Evolutionary conservation across 1,140 invertebrate genomes (phyloP), one percentile per base, ranked within the genome.

Genomic region (Hyphantria cunea): DNA sequence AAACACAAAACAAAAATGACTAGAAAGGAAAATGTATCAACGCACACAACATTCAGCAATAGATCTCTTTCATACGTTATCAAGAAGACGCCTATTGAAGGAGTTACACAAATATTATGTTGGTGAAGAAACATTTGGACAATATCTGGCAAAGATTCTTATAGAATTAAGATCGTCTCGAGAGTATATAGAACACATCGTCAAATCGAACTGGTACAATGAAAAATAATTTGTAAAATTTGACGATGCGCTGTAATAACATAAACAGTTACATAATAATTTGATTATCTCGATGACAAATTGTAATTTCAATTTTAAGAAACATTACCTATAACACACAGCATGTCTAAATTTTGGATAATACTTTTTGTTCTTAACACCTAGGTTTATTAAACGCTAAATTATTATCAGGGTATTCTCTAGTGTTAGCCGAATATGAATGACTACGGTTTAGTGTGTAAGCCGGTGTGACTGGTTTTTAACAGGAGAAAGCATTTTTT

Each of bases 321-420:
- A 84, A 86, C 66, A 80, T 82, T 72, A 64, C 45, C 67, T 69
- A 82, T 82, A 88, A 90, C 85, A 90, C 87, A 87, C 80, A 87
- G 84, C 81, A 79, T 86, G 74, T 76, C 83, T 90, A 87, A 83
- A 79, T 83, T 71, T 83, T 88, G 85, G 84, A 80, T 88, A 90
- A 90, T 89, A 89, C 86, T 88, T 89, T 80, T 86, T 86, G 78
- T 83, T 76, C 85, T n/a, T 88, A 86, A 89, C 39, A 80, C 32
- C 84, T 89, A 89, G 75, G 68, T 78, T 75, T 51, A 73, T 54
- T 77, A 78, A 84, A 87, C 76, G 67, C 81, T 86, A 86, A 80
- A 75, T 83, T 88, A 86, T 87, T 82, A 86, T 86, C 82, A 70
- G 79, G 65, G 75, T 86, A 87, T 72, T 75, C 55, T 58, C 78